Percentiles rank a stretch among this genome's conserved stretches.
These are phyloP conservation scores for Platichthys flesus DNA, from an alignment of 2,113 vertebrate genomes.

Conservation along the genomic window DNA sequence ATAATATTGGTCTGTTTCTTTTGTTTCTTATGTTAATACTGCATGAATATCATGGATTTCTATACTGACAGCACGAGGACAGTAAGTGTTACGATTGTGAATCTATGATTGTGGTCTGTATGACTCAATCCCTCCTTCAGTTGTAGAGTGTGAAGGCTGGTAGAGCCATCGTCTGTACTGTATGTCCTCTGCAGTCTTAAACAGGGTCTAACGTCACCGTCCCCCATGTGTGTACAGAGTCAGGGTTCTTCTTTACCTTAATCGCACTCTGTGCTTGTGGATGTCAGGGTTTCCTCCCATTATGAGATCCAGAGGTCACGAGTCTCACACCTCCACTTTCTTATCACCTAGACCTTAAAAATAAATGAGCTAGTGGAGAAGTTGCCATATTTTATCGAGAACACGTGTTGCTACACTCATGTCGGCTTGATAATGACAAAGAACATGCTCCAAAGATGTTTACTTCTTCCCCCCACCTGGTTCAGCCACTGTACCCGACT, in stretches of 20 bases:
- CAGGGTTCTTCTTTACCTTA: conserved; percentile 53
- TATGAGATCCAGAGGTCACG: conserved; percentile 39
- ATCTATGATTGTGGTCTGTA: conserved; percentile 63
- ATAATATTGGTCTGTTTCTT: conserved; percentile 66
- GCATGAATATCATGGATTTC: conserved; percentile 80
- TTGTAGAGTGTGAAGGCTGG: conserved; percentile 58
- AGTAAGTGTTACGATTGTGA: conserved; percentile 66
- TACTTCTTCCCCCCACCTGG: conserved; percentile 63
- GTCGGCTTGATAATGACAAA: conserved; percentile 44
- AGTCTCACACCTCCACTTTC: conserved; percentile 55
- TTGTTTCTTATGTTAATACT: conserved; percentile 76
- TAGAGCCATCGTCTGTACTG: conserved; percentile 55
- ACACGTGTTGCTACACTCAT: conserved; percentile 41
- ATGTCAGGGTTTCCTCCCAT: conserved; percentile 48
- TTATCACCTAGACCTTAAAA: conserved; percentile 76
- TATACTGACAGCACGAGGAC: conserved; percentile 75
- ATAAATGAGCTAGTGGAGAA: conserved; percentile 58
- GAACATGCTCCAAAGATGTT: conserved; percentile 76
- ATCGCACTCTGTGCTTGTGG: conserved; percentile 55
- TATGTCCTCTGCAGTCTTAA: conserved; percentile 81
- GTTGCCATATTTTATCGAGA: conserved; percentile 59
- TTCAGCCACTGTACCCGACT: conserved; percentile 40
- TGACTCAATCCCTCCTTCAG: conserved; percentile 52
- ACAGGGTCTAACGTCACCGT: conserved; percentile 76
- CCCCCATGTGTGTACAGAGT: conserved; percentile 48